Conservation (phyloP, 1,140 invertebrate species). For the Drosophila trapezifrons region DNA sequence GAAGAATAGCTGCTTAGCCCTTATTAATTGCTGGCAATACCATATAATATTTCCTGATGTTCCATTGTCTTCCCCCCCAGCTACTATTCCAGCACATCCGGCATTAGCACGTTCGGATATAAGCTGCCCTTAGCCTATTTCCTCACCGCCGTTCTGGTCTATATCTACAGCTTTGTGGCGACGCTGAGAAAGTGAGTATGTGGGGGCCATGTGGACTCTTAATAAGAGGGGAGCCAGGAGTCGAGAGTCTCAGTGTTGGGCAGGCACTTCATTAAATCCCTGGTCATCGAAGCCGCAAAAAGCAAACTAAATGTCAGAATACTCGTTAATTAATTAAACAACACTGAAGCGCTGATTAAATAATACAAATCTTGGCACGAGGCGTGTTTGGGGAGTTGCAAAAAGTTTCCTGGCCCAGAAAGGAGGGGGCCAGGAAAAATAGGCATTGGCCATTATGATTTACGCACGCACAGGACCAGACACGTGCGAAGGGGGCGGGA, state of each 20-base stretch:
- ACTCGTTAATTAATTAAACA: conserved; percentile 77
- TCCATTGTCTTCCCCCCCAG: conserved; percentile 43
- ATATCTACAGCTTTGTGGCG: conserved; percentile 97
- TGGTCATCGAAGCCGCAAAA: conserved; percentile 62
- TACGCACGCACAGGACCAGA: conserved; percentile 68
- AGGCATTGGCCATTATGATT: conserved; percentile 72
- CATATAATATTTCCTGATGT: conserved; percentile 15
- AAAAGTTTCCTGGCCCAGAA: conserved; percentile 17
- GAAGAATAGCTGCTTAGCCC: not conserved
- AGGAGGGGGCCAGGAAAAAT: conserved; percentile 4
- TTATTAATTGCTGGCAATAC: conserved; percentile 2
- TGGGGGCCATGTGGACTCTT: not conserved
- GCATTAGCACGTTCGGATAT: conserved; percentile 88
- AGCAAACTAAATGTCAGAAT: conserved; percentile 66
- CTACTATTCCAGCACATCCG: conserved; percentile 93
- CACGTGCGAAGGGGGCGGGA: conserved; percentile 32
- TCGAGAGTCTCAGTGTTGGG: conserved; percentile 2
- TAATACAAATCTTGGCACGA: conserved; percentile 72
- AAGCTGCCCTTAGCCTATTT: conserved; percentile 97
- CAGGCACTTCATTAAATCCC: conserved; percentile 68
- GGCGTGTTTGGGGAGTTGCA: conserved; percentile 48
- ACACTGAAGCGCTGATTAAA: conserved; percentile 71
- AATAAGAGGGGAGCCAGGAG: not conserved
- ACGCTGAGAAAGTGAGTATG: conserved; percentile 94
- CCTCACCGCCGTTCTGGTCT: conserved; percentile 93